Base-by-base conservation (phyloP, 1,140 invertebrate species). In the Rhagoletis zephyria region DNA sequence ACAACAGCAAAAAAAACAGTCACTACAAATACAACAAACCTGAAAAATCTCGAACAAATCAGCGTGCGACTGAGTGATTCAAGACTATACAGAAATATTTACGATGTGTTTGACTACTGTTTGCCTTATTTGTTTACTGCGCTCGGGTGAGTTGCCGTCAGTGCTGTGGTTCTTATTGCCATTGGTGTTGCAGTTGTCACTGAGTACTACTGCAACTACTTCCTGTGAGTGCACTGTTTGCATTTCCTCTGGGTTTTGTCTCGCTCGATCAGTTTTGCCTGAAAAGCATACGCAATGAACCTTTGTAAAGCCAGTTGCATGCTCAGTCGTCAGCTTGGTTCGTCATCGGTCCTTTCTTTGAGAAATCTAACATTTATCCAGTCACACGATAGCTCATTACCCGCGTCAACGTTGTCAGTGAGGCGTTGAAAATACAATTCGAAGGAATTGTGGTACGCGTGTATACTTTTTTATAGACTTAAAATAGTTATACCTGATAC, bases 21-120 rank as follows among this genome's bases (percentile, higher is more conserved):
- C 4, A 12, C 61, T 12, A 63, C 16, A 63, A n/a, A n/a, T 12
- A 63, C 10, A 63, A 63, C 10, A 63, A 63, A 63, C 4, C 12
- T 63, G 61, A 63, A 63, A 63, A 63, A 63, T 10, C 51, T 56
- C 51, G 51, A 56, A 63, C 10, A 63, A 63, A 63, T 63, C 61
- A 63, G 61, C 61, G 61, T 63, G 61, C 61, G 61, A 63, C 61
- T 63, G 61, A 12, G 16, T 63, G 61, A 63, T 63, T 63, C 12
- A 63, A 63, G 61, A 74, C 67, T 40, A 74, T 74, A 74, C 9
- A 74, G 45, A 40, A 74, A 74, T 74, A 74, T 74, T 74, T 74
- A 74, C 67, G 67, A 74, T 74, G 67, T 74, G 67, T 74, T 74
- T 74, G 67, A 74, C 67, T 74, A 74, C 67, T 74, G 67, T 74